Evolutionary conservation across 2,113 vertebrate species (phyloP).

Genomic region (Irena cyanogastra): DNA sequence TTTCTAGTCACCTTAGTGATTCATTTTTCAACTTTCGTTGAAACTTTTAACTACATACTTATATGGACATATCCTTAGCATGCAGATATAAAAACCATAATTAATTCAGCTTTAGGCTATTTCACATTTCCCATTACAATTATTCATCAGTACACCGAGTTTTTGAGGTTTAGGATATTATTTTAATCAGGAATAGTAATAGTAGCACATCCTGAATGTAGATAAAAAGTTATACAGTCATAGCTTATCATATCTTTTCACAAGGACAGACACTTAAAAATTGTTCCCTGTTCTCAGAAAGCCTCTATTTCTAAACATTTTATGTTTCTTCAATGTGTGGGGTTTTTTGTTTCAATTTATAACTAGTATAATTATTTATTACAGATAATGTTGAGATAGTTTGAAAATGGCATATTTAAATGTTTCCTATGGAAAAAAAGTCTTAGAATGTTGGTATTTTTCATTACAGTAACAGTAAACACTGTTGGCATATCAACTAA

Average conservation of each 20-base stretch:
- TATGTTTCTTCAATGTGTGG: not conserved
- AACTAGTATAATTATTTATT: not conserved
- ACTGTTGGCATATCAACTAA: not conserved
- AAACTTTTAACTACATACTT: not conserved
- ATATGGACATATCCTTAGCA: not conserved
- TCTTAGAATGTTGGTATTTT: not conserved
- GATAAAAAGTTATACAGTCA: not conserved
- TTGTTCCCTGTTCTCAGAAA: not conserved
- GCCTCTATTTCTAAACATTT: not conserved
- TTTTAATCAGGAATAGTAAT: not conserved
- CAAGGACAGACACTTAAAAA: not conserved
- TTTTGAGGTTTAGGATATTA: not conserved
- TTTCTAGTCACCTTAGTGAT: not conserved
- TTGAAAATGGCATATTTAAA: not conserved
- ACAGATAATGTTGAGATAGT: not conserved
- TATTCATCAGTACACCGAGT: not conserved
- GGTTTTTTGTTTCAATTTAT: not conserved
- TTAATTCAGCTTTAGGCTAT: slow-evolving; percentile 4
- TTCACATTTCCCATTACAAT: not conserved
- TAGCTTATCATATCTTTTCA: not conserved
- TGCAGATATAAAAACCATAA: not conserved
- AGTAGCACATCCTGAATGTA: not conserved
- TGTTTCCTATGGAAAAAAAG: not conserved
- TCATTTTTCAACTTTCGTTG: not conserved
- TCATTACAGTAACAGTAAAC: not conserved